Conservation (phyloP, 2,113 vertebrate species). For the Laticauda laticaudata region DNA sequence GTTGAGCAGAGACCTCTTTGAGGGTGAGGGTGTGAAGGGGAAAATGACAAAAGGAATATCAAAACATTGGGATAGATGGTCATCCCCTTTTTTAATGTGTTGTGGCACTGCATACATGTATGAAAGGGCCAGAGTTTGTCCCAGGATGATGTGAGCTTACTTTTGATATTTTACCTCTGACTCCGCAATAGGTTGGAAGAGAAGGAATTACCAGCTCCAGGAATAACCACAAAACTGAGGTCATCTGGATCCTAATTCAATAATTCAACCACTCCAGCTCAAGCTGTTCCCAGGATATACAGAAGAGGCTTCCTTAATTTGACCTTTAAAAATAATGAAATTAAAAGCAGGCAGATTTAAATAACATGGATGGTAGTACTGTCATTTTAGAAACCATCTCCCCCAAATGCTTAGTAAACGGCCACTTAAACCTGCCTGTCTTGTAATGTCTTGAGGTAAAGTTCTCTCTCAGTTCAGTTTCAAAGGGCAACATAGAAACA, state of each 20-base stretch:
- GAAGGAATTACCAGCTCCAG: not conserved
- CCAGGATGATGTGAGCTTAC: not conserved
- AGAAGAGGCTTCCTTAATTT: not conserved
- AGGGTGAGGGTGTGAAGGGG: not conserved
- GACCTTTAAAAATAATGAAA: not conserved
- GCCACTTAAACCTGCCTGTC: not conserved
- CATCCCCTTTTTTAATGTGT: not conserved
- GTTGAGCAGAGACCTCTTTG: not conserved
- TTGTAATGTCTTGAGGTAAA: not conserved
- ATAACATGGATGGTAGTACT: not conserved
- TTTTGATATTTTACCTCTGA: not conserved
- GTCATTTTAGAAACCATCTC: not conserved
- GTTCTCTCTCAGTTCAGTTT: not conserved
- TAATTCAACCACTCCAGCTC: not conserved
- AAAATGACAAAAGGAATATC: not conserved
- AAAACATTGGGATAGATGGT: not conserved
- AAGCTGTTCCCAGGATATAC: not conserved
- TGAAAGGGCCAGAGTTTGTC: not conserved
- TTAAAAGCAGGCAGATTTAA: slow-evolving; percentile 5
- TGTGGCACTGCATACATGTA: not conserved
- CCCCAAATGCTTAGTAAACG: not conserved
- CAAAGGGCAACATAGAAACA: slow-evolving; percentile 24
- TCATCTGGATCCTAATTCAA: not conserved
- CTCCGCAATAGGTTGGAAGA: not conserved
- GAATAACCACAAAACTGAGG: not conserved